A percentile compares a stretch with the other conserved stretches of the same genome.
Conservation (phyloP, 2,888 invertebrate genomes). For the Dendrolimus pini region DNA sequence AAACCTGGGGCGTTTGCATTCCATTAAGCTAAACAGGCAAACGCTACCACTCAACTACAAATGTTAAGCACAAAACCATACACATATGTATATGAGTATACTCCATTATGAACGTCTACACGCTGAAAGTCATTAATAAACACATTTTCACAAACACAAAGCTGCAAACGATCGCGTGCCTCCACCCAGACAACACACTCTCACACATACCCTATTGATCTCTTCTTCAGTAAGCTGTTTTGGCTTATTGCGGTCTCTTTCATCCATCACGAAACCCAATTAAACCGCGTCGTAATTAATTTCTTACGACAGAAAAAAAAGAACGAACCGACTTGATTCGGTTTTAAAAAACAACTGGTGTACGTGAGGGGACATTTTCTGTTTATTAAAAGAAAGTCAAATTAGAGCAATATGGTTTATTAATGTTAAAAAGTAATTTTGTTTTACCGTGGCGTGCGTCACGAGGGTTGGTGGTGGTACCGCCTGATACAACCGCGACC, state of each 20-base stretch:
- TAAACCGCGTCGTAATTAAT: conserved; percentile 17
- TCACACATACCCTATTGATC: conserved; percentile 53
- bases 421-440: conserved; percentile 71
- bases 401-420: conserved; percentile 73
- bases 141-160: conserved; percentile 7
- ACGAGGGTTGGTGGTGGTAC: conserved; percentile 39
- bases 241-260: conserved; percentile 37
- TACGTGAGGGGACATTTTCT: conserved; percentile 55
- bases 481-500: conserved; percentile 28
- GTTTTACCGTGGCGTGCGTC: conserved; percentile 56
- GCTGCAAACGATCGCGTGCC: conserved; percentile 13
- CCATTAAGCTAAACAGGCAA: too few relatives aligned
- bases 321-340: conserved; percentile 52
- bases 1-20: too few relatives aligned
- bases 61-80: too few relatives aligned
- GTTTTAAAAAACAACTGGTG: conserved; percentile 72
- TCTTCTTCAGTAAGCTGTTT: conserved; percentile 63
- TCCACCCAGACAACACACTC: conserved; percentile 4
- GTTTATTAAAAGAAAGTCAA: conserved; percentile 71
- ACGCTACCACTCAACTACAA: too few relatives aligned
- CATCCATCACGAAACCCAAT: conserved; percentile 31
- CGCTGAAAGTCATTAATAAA: neutral
- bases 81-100: too few relatives aligned
- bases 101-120: too few relatives aligned
- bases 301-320: conserved; percentile 21